Base-by-base conservation (phyloP, 2,797 vertebrate species). In the Leptodactylus fallax region DNA sequence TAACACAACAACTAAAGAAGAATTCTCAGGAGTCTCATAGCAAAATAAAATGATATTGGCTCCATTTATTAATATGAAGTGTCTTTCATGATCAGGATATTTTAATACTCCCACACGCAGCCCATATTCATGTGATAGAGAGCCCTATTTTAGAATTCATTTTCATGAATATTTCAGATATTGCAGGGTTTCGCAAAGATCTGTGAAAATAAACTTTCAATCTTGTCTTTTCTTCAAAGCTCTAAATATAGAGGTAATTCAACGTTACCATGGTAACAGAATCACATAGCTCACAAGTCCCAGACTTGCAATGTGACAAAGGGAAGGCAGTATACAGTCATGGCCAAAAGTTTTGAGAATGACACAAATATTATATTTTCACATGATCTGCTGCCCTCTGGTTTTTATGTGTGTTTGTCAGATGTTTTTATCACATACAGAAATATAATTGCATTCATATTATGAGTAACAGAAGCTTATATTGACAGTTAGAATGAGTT, bases 221-320 rank as follows among this genome's bases (percentile, higher is more conserved):
- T 85, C 74, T 88, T 77, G 85, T 65, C 89, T 81, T 78, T 47
- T 84, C n/a, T 83, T 81, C 58, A 16, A 87, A 69, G 56, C 13
- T 17, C 25, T 88, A 89, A 88, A 87, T 89, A 88, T 47, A 90
- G 74, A 78, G 87, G 89, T 88, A 92, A 78, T 88, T 87, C 87
- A 86, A n/a, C 4, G 93, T 94, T 94, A 90, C 94, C 91, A 94
- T 94, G 90, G 94, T 85, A 95, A 95, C 93, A 82, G 65, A 89
- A 87, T 88, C 81, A 90, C 23, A 78, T 90, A 87, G 55, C 67
- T 27, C 55, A 74, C 84, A 86, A 91, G 89, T 80, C 79, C 82
- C 86, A 60, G 87, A 83, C 74, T 78, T 83, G 63, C 71, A 51
- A 67, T 79, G 36, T 86, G 79, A 86, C 85, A 89, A 89, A 82